phyloP scores from a whole-genome alignment of 2,888 invertebrate genomes.

The Disparrhopalites patrizii region DNA sequence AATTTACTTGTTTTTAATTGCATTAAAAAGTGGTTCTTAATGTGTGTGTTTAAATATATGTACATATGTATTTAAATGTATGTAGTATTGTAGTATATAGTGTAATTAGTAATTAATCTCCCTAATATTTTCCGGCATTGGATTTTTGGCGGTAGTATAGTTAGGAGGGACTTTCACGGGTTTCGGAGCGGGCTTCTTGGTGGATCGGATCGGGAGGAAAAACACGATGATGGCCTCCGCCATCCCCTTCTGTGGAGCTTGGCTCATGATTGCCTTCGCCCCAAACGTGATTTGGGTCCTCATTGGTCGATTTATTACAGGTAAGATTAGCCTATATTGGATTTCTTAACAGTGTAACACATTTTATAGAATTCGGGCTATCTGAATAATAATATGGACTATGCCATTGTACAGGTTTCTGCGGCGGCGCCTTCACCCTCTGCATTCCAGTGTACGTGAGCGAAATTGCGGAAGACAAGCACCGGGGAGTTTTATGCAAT shows the following conservation, averaged over 20 bases:
- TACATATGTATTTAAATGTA: too few relatives aligned
- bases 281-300: background rate
- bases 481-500: slow-evolving; percentile 77
- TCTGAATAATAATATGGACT: background rate
- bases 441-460: slow-evolving; percentile 77
- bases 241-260: slow-evolving; percentile 50
- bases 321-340: background rate
- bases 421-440: slow-evolving; percentile 77
- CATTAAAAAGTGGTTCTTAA: too few relatives aligned
- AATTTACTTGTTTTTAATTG: too few relatives aligned
- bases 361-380: background rate
- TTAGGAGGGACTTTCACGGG: slow-evolving; percentile 40
- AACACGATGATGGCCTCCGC: slow-evolving; percentile 39
- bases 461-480: slow-evolving; percentile 77
- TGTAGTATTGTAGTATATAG: too few relatives aligned
- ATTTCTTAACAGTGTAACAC: background rate
- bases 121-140: background rate
- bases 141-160: slow-evolving; percentile 16
- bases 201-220: slow-evolving; percentile 45
- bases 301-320: slow-evolving; percentile 14
- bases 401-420: slow-evolving; percentile 61
- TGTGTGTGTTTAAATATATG: too few relatives aligned
- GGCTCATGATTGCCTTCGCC: slow-evolving; percentile 15
- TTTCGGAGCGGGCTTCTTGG: slow-evolving; percentile 41
- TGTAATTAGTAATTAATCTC: too few relatives aligned